A percentile compares a stretch with the other conserved stretches of the same genome.
Evolutionary conservation across 2,113 vertebrate genomes (phyloP).

Genomic region (Synchiropus splendidus): DNA sequence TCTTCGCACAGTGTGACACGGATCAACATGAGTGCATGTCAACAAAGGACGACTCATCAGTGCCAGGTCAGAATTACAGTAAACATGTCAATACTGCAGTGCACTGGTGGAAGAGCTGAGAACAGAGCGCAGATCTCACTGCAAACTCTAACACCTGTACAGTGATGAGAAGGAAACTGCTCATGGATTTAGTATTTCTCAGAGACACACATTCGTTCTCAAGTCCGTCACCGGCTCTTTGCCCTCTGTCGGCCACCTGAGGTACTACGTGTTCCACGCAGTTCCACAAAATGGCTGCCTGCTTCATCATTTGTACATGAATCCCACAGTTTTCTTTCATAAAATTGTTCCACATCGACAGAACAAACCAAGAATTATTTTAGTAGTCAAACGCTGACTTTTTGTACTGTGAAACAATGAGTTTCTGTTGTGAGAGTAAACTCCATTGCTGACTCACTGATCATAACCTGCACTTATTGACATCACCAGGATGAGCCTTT

Average conservation of each 20-base stretch:
- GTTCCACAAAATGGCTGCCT: constrained; percentile 68
- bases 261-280: constrained; percentile 44
- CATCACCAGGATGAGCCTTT: too few species aligned
- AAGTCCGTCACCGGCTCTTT: neutral
- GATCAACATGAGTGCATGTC: too few species aligned
- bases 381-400: too few species aligned
- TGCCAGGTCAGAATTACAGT: constrained; percentile 4
- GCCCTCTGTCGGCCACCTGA: constrained; percentile 44
- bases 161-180: constrained; percentile 1
- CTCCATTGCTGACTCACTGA: too few species aligned
- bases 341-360: too few species aligned
- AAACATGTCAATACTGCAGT: constrained; percentile 1
- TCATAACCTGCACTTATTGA: too few species aligned
- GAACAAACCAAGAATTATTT: neutral
- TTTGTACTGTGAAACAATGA: too few species aligned
- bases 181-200: too few species aligned
- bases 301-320: neutral
- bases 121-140: too few species aligned
- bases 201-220: constrained; percentile 3
- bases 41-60: neutral
- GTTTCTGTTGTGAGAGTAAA: too few species aligned
- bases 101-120: constrained; percentile 1
- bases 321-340: neutral
- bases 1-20: too few species aligned
- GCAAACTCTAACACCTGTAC: constrained; percentile 1